Percentiles rank a stretch among this genome's conserved stretches.
phyloP scores from a whole-genome alignment of 92 coral and sea anemone genomes.

The Siderastrea siderea region DNA sequence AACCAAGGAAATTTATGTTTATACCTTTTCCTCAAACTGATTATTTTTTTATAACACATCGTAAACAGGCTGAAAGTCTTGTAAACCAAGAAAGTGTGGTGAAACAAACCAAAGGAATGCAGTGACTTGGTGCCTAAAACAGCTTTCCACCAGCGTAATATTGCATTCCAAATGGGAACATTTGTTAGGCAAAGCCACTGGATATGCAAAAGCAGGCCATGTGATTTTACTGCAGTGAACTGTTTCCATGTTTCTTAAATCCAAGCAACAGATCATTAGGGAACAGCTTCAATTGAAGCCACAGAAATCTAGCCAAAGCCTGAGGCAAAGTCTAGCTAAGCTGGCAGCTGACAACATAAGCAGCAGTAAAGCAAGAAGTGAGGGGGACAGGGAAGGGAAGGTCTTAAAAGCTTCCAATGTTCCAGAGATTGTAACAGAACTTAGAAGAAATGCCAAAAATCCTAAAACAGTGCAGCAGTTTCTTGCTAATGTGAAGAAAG shows the following conservation, averaged over 20 bases:
- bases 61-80: slow-evolving; percentile 20
- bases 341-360: neutral
- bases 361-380: neutral
- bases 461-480: slow-evolving; percentile 11
- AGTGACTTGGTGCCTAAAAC: slow-evolving; percentile 43
- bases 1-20: slow-evolving; percentile 45
- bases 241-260: slow-evolving; percentile 40
- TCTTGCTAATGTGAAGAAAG: slow-evolving; percentile 6
- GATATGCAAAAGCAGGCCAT: slow-evolving; percentile 48
- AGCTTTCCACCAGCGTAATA: slow-evolving; percentile 40
- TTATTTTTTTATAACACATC: slow-evolving; percentile 37
- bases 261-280: slow-evolving; percentile 51
- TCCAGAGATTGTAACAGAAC: neutral
- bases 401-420: neutral
- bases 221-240: slow-evolving; percentile 30
- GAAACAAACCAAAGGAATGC: slow-evolving; percentile 9
- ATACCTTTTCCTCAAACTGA: slow-evolving; percentile 27
- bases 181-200: slow-evolving; percentile 32
- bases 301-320: slow-evolving; percentile 38
- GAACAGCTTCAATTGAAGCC: slow-evolving; percentile 63
- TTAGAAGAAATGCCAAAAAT: neutral
- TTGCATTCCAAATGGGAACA: slow-evolving; percentile 33
- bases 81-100: slow-evolving; percentile 17
- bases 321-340: slow-evolving; percentile 31
- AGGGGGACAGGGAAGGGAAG: slow-evolving; percentile 1